Evolutionary conservation across 2,797 vertebrate species (phyloP).

Genomic region (Clarias fuscus): DNA sequence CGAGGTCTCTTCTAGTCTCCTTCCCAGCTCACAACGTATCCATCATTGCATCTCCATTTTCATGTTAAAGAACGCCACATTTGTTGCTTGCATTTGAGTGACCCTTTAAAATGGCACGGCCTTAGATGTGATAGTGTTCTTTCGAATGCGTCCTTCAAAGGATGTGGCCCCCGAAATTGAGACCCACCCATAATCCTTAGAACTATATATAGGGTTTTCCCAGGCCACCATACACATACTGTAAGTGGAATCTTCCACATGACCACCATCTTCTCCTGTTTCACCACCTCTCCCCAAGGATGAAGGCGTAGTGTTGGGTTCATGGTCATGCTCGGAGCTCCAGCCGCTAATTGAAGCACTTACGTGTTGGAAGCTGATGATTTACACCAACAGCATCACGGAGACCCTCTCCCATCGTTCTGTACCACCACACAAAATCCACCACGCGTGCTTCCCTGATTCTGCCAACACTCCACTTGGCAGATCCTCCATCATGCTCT

Average conservation of each 20-base stretch:
- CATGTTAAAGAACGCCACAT: too few species aligned
- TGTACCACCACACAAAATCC: conserved; percentile 31
- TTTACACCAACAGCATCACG: conserved; percentile 30
- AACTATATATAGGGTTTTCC: not conserved
- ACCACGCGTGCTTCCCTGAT: conserved; percentile 26
- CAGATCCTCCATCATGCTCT: conserved; percentile 23
- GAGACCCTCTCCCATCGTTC: conserved; percentile 40
- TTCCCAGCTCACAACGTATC: too few species aligned
- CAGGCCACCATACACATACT: not conserved
- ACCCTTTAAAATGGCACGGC: too few species aligned
- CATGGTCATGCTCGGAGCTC: conserved; percentile 64
- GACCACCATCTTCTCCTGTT: not conserved
- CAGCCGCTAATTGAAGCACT: conserved; percentile 75
- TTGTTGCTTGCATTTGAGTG: too few species aligned
- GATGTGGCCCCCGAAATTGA: too few species aligned
- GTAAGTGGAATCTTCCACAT: not conserved
- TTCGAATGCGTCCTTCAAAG: too few species aligned
- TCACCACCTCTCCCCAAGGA: conserved; percentile 34
- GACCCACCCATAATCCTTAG: not conserved
- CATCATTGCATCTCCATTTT: too few species aligned
- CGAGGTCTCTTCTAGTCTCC: too few species aligned
- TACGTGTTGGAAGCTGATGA: conserved; percentile 64
- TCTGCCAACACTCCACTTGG: conserved; percentile 38
- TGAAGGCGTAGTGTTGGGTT: conserved; percentile 50
- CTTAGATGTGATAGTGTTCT: too few species aligned